These are phyloP conservation scores for Lordiphosa fenestrarum DNA, from an alignment of 2,888 invertebrate genomes.

Conservation along the genomic window DNA sequence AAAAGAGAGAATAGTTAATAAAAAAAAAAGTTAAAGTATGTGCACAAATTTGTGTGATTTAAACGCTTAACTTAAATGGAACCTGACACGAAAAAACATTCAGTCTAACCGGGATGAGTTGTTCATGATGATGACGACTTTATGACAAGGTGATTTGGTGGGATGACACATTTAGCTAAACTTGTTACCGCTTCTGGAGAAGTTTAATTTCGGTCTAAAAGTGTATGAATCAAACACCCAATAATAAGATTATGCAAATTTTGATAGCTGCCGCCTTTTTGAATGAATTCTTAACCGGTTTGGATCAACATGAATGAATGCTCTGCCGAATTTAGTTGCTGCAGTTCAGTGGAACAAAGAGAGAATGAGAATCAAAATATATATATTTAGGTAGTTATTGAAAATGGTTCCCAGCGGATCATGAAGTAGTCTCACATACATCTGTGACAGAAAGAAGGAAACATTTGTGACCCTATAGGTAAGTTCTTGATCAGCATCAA, in stretches of 20 bases:
- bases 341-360: constrained; percentile 12
- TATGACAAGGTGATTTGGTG: not conserved
- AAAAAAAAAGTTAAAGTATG: not conserved
- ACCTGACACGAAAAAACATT: not conserved
- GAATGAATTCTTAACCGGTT: constrained; percentile 9
- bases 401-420: no score
- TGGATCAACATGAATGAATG: constrained; percentile 12
- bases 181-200: constrained; percentile 47
- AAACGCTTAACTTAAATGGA: not conserved
- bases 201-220: constrained; percentile 44
- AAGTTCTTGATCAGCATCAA: no score
- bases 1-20: not conserved
- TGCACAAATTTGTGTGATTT: not conserved
- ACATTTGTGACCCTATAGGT: no score
- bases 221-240: constrained; percentile 43
- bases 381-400: no score
- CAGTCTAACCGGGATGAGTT: not conserved
- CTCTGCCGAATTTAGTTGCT: constrained; percentile 21
- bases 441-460: no score
- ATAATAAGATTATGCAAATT: constrained; percentile 38
- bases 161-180: constrained; percentile 54
- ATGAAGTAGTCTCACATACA: no score
- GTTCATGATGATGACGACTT: constrained; percentile 8
- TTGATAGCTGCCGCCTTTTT: constrained; percentile 20
- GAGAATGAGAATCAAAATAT: no score